phyloP scores from a whole-genome alignment of 2,888 invertebrate species.

The Altica lythri region DNA sequence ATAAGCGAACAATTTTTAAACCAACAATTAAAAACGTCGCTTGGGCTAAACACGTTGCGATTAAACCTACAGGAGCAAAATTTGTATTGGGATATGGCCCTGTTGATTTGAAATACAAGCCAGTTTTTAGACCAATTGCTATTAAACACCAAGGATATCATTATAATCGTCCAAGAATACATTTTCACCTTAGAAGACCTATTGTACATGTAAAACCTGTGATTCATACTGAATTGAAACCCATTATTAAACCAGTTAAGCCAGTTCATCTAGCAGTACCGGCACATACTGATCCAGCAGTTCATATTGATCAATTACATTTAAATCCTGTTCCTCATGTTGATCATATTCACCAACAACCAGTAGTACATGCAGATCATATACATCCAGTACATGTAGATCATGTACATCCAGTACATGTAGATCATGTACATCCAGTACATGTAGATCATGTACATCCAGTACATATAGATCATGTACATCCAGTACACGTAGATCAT shows the following conservation, averaged over 20 bases:
- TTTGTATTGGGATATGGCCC: slow-evolving; percentile 48
- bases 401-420: neutral
- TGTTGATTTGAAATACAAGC: slow-evolving; percentile 46
- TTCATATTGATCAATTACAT: slow-evolving; percentile 36
- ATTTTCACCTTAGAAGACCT: slow-evolving; percentile 38
- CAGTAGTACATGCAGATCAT: slow-evolving; percentile 33
- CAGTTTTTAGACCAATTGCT: slow-evolving; percentile 46
- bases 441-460: slow-evolving; percentile 11
- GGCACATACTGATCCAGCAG: slow-evolving; percentile 36
- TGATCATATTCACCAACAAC: slow-evolving; percentile 37
- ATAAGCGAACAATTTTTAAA: slow-evolving; percentile 50
- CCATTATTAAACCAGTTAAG: slow-evolving; percentile 23
- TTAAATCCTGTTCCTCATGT: slow-evolving; percentile 30
- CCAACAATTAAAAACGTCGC: slow-evolving; percentile 39
- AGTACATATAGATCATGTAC: slow-evolving; percentile 12
- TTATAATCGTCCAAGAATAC: slow-evolving; percentile 40
- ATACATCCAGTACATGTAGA: slow-evolving; percentile 15
- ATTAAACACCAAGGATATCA: slow-evolving; percentile 39
- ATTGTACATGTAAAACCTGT: slow-evolving; percentile 27
- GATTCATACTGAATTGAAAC: slow-evolving; percentile 25
- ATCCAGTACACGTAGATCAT: slow-evolving; percentile 11
- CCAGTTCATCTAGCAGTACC: slow-evolving; percentile 30
- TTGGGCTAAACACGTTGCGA: slow-evolving; percentile 49
- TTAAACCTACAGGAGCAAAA: slow-evolving; percentile 47
- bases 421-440: slow-evolving; percentile 17